Evolutionary conservation across 1,140 invertebrate species (phyloP).

Genomic region (Drosophila sp.): DNA sequence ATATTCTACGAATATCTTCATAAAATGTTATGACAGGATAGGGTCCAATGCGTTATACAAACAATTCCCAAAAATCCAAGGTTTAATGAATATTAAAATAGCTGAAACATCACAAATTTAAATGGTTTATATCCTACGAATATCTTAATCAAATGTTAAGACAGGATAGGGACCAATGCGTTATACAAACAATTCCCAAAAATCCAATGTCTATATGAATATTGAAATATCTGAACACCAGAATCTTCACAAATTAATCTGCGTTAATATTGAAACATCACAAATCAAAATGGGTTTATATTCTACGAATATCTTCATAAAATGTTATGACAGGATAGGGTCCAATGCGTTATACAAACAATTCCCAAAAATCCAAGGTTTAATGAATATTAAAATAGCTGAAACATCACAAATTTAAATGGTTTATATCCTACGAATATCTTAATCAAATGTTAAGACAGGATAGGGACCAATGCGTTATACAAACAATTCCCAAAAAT

Average conservation of each 20-base stretch:
- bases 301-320: not conserved
- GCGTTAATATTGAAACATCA: not conserved
- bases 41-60: not conserved
- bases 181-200: not conserved
- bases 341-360: not conserved
- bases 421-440: not conserved
- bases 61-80: not conserved
- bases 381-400: not conserved
- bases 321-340: not conserved
- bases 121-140: not conserved
- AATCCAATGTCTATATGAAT: not conserved
- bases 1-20: not conserved
- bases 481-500: too few relatives aligned
- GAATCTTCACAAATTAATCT: not conserved
- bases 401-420: not conserved
- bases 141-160: too few relatives aligned
- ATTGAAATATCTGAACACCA: not conserved
- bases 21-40: not conserved
- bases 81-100: not conserved
- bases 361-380: not conserved
- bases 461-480: not conserved
- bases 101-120: not conserved
- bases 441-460: not conserved
- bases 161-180: too few relatives aligned
- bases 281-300: not conserved